phyloP scores from a whole-genome alignment of 2,888 invertebrate genomes.

The Xestoiulus laeticollis region DNA sequence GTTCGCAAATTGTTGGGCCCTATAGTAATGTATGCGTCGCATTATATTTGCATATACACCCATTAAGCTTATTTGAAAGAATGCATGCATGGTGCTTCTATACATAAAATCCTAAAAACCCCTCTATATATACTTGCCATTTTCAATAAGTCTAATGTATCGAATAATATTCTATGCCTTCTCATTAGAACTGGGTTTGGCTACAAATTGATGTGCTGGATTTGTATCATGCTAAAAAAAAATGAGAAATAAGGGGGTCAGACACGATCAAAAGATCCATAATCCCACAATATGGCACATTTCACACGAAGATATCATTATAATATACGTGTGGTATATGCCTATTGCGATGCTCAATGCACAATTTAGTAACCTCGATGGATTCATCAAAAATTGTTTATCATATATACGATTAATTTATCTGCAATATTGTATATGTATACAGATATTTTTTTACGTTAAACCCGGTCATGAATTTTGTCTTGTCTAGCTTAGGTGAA shows the following conservation, averaged over 20 bases:
- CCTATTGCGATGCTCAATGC: not conserved
- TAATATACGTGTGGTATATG: not conserved
- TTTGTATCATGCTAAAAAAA: not conserved
- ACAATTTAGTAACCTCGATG: too few species aligned
- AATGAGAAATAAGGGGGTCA: not conserved
- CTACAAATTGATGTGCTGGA: not conserved
- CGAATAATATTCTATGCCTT: not conserved
- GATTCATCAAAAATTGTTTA: too few species aligned
- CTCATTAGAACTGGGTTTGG: not conserved
- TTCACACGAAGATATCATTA: not conserved
- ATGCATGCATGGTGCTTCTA: too few species aligned
- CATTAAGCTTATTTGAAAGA: constrained; percentile 19
- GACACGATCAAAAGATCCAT: not conserved
- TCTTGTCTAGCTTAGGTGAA: too few species aligned
- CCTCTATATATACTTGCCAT: not conserved
- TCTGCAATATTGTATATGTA: too few species aligned
- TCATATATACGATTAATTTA: too few species aligned
- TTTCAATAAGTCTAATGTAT: constrained; percentile 38
- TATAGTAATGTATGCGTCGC: constrained; percentile 35
- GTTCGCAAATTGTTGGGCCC: constrained; percentile 10
- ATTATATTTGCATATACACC: constrained; percentile 20
- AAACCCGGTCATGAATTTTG: too few species aligned
- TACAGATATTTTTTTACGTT: too few species aligned
- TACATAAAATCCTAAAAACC: too few species aligned
- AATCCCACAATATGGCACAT: not conserved